A percentile compares a stretch with the other conserved stretches of the same genome.
Conservation (phyloP, 2,888 invertebrate species). For the Pegoplata infirma region DNA sequence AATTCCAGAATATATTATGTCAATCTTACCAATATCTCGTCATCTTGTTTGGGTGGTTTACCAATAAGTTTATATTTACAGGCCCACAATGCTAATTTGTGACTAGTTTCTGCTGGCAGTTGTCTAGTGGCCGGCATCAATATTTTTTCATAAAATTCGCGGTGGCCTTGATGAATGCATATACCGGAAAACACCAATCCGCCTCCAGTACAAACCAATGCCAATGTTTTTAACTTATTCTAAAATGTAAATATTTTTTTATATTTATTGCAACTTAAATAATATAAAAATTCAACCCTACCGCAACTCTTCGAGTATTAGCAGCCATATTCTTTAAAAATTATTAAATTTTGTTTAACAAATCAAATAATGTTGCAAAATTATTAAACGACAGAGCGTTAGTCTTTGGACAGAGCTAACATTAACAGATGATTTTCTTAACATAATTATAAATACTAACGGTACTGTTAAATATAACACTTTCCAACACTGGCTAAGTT, state of each 20-base stretch:
- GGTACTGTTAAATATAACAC: background rate
- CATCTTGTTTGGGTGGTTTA: constrained; percentile 79
- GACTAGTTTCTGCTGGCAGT: constrained; percentile 90
- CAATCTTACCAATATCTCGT: constrained; percentile 81
- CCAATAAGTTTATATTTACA: constrained; percentile 86
- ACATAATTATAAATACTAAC: background rate
- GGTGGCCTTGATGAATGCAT: constrained; percentile 64
- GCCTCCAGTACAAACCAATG: constrained; percentile 64
- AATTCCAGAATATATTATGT: background rate
- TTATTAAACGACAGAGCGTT: too few relatives aligned
- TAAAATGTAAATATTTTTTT: constrained; percentile 31
- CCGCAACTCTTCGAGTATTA: constrained; percentile 26
- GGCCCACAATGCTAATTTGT: constrained; percentile 86
- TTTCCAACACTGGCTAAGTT: background rate
- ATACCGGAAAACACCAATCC: constrained; percentile 64
- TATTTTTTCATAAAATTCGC: constrained; percentile 64
- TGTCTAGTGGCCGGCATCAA: constrained; percentile 72
- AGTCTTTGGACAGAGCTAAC: too few relatives aligned
- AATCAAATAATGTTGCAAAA: too few relatives aligned
- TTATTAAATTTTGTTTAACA: background rate
- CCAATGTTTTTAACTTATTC: constrained; percentile 65
- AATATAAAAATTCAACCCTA: background rate
- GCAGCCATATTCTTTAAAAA: constrained; percentile 26
- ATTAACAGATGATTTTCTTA: background rate
- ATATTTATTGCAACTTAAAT: background rate